Percentiles rank a stretch among this genome's conserved stretches.
Conservation (phyloP, 2,888 invertebrate genomes). For the Thymelicus acteon region DNA sequence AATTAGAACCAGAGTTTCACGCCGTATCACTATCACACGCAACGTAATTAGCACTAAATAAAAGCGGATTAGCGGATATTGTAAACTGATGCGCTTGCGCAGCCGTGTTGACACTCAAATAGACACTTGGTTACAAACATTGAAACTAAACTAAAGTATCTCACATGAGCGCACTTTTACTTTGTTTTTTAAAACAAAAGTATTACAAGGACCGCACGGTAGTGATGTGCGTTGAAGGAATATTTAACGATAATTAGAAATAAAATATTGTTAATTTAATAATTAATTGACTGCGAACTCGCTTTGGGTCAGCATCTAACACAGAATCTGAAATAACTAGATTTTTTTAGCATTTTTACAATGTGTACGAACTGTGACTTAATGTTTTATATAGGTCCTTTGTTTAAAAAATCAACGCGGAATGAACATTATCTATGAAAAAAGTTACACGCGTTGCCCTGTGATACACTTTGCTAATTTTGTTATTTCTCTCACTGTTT, state of each 20-base stretch:
- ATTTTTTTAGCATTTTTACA: no score
- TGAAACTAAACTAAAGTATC: slow-evolving; percentile 39
- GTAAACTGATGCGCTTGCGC: neutral
- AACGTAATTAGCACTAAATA: neutral
- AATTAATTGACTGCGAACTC: no score
- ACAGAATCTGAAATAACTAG: no score
- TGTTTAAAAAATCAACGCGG: no score
- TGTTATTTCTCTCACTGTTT: no score
- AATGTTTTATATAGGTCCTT: no score
- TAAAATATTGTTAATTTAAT: neutral
- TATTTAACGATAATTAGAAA: slow-evolving; percentile 20
- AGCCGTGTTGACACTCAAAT: slow-evolving; percentile 8
- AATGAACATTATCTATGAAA: no score
- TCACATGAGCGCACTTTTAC: slow-evolving; percentile 44
- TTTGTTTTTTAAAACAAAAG: slow-evolving; percentile 44
- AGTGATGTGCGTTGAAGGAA: slow-evolving; percentile 1
- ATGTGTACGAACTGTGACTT: no score
- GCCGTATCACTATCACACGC: neutral
- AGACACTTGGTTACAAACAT: slow-evolving; percentile 24
- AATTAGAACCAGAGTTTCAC: no score
- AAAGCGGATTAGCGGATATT: neutral
- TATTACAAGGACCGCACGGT: neutral
- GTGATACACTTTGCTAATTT: no score
- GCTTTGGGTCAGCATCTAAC: no score
- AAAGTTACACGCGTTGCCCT: no score